phyloP scores from a whole-genome alignment of 2,888 invertebrate species.

The Polyommatus iphigenia region DNA sequence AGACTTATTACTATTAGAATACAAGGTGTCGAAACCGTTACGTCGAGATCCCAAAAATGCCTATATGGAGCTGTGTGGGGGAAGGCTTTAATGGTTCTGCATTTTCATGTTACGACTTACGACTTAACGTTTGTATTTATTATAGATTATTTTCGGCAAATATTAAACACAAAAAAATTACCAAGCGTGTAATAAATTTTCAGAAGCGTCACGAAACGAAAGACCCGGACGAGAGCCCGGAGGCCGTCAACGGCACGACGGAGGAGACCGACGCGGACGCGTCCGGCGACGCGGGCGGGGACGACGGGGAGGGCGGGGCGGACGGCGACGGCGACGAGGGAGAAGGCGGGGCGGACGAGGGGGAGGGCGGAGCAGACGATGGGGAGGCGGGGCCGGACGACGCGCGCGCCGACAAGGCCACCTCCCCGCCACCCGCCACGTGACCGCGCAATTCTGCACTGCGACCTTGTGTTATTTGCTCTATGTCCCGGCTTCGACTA shows the following conservation, averaged over 20 bases:
- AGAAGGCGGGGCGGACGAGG: constrained; percentile 51
- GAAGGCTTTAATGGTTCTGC: too few relatives aligned
- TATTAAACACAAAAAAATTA: too few relatives aligned
- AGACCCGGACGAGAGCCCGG: constrained; percentile 52
- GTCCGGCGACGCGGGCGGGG: constrained; percentile 44
- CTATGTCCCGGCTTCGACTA: not conserved
- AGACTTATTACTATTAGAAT: too few relatives aligned
- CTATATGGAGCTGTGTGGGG: too few relatives aligned
- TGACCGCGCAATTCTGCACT: not conserved
- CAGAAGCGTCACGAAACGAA: constrained; percentile 67
- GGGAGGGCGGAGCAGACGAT: constrained; percentile 53
- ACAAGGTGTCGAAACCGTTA: too few relatives aligned
- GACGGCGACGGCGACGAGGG: constrained; percentile 50
- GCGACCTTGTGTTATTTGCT: not conserved
- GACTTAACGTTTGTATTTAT: too few relatives aligned
- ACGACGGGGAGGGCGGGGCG: constrained; percentile 47
- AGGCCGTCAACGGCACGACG: constrained; percentile 49
- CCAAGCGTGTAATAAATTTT: constrained; percentile 27
- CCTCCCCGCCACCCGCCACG: constrained; percentile 71
- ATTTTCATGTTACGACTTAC: too few relatives aligned
- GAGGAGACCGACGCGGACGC: constrained; percentile 49
- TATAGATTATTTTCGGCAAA: too few relatives aligned
- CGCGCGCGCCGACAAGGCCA: constrained; percentile 69
- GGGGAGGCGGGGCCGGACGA: constrained; percentile 49
- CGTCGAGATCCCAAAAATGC: too few relatives aligned